Evolutionary conservation across 2,888 invertebrate genomes (phyloP).

Genomic region (Auanema freiburgensis): DNA sequence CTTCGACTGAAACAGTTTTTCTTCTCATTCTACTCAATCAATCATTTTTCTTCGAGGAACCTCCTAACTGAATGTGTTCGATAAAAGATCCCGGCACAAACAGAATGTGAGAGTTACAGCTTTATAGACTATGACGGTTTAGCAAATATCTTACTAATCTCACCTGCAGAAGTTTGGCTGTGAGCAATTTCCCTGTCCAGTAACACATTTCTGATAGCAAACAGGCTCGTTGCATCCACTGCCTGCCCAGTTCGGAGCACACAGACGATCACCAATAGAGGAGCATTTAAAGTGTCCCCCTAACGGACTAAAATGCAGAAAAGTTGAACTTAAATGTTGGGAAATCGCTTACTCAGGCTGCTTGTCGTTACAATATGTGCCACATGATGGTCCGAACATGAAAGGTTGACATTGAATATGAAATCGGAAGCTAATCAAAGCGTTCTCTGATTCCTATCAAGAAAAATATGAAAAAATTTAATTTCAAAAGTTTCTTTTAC

Average conservation of each 20-base stretch:
- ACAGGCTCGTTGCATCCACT: neutral
- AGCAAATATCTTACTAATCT: neutral
- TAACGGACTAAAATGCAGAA: neutral
- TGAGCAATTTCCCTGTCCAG: neutral
- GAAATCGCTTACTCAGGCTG: neutral
- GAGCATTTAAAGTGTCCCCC: neutral
- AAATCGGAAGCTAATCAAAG: neutral
- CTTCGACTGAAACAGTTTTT: too few species aligned
- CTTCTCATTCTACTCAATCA: too few species aligned
- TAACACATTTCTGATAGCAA: neutral
- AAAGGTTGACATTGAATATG: neutral
- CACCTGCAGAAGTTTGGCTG: neutral
- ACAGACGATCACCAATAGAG: neutral
- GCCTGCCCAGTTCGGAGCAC: neutral
- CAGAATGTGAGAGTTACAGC: too few species aligned
- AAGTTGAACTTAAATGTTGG: neutral
- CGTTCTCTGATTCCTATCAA: neutral
- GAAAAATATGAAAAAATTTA: neutral
- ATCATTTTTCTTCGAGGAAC: too few species aligned
- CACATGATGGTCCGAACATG: conserved; percentile 1
- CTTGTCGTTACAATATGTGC: conserved; percentile 1
- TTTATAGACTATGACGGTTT: neutral
- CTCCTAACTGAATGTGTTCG: too few species aligned
- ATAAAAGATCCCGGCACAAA: too few species aligned
- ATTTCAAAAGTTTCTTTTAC: neutral